Base-by-base conservation (phyloP, 2,797 vertebrate species). In the Melanogrammus aeglefinus region DNA sequence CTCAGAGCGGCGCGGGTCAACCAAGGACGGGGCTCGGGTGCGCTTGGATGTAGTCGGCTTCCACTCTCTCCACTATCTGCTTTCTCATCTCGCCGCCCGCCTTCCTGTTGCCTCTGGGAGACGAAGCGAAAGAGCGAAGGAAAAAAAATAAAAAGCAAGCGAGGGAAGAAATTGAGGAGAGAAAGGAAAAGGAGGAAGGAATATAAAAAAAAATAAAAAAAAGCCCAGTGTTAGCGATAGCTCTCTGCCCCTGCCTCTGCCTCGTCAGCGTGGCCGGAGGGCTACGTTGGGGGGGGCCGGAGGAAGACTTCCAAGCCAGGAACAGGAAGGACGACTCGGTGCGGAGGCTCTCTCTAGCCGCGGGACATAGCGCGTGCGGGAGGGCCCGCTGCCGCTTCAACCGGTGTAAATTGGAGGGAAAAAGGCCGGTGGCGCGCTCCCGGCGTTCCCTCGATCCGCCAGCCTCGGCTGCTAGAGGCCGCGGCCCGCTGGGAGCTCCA, bases 401-500 rank as follows among this genome's bases (percentile, higher is more conserved):
- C 51, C 79, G 73, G 38, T 66, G 76, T 75, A 41, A 80, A 79
- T 81, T 63, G 73, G 69, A 27, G 66, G 66, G 73, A 79, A 84
- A 83, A 91, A 85, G 88, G 86, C 87, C 36, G 85, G 86, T 33
- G 79, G 79, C 76, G 76, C 79, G 76, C 38, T 83, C 13, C 84
- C 79, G 18, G 75, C 82, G 74, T 80, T 71, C 75, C 89, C 72
- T 79, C 82, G 39, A 9, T 90, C 24, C 90, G 86, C 79, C 88
- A 88, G 79, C 86, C 88, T 85, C 84, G 88, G 38, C 84, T 91
- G 83, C 85, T 85, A 79, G 21, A 63, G 86, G 83, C 75, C 72
- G 89, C 78, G 90, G 90, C 86, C 86, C 89, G 31, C 57, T 84
- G 84, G 86, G 89, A 84, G 79, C 82, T 82, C 76, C 85, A 83